Conservation (phyloP, 2,888 invertebrate species). For the Cosmia trapezina region DNA sequence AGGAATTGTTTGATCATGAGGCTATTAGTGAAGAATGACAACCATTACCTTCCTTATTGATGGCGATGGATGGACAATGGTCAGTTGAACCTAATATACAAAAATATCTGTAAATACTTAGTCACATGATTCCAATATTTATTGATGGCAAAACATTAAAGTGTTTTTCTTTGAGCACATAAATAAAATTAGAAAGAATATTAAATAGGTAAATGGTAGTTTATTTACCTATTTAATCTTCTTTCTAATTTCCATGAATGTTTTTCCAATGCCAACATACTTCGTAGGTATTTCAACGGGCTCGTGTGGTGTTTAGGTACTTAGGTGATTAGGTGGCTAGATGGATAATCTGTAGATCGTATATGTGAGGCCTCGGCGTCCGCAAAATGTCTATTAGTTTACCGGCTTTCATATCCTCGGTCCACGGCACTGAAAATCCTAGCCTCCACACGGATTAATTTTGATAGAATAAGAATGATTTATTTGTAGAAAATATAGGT, state of each 20-base stretch:
- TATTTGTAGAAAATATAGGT: too few relatives aligned
- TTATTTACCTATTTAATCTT: too few relatives aligned
- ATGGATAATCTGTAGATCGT: neutral
- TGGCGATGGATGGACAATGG: constrained; percentile 34
- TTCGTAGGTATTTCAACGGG: neutral
- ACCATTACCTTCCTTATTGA: constrained; percentile 13
- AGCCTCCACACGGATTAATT: too few relatives aligned
- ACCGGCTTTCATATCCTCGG: too few relatives aligned
- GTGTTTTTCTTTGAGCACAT: neutral
- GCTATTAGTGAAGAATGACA: constrained; percentile 28
- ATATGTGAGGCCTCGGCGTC: too few relatives aligned
- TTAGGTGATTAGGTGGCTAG: neutral
- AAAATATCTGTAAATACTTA: constrained; percentile 22
- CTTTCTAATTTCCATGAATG: neutral
- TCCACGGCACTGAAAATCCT: too few relatives aligned
- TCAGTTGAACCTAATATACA: constrained; percentile 19
- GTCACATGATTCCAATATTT: constrained; percentile 43
- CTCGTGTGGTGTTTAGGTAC: neutral
- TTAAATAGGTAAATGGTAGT: neutral
- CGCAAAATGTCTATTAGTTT: too few relatives aligned
- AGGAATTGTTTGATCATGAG: constrained; percentile 37
- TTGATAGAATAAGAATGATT: too few relatives aligned
- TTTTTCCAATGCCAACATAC: neutral
- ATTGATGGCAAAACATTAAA: constrained; percentile 18
- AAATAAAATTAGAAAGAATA: neutral